A percentile compares a stretch with the other conserved stretches of the same genome.
phyloP scores from a whole-genome alignment of 2,797 vertebrate genomes.

The Sebastes steindachneri region DNA sequence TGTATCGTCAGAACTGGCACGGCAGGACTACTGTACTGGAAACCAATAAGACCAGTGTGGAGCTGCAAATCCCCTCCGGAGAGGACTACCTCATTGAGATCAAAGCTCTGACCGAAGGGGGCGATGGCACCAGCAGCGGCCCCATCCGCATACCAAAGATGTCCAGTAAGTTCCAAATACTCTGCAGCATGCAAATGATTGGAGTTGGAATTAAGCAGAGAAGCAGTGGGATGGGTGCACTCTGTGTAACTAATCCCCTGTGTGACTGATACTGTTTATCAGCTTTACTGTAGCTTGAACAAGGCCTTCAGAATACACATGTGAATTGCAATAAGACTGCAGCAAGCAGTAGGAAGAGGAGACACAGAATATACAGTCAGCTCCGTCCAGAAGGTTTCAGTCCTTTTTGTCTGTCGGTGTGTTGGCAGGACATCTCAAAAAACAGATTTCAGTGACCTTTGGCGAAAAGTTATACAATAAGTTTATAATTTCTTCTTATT shows the following conservation, averaged over 20 bases:
- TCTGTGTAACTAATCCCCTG: constrained; percentile 51
- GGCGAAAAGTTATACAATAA: neutral
- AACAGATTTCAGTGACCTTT: neutral
- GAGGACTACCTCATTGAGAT: constrained; percentile 92
- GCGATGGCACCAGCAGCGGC: constrained; percentile 90
- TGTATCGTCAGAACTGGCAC: constrained; percentile 90
- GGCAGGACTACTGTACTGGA: constrained; percentile 85
- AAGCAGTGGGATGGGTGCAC: constrained; percentile 30
- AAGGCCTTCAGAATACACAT: constrained; percentile 25
- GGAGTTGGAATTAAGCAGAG: constrained; percentile 34
- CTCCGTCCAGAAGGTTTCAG: neutral
- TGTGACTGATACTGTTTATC: constrained; percentile 57
- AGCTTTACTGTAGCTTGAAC: constrained; percentile 32
- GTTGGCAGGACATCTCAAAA: neutral
- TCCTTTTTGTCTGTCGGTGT: neutral
- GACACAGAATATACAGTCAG: neutral
- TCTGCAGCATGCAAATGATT: constrained; percentile 38
- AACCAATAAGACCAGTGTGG: constrained; percentile 90
- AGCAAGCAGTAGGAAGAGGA: neutral
- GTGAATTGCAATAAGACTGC: constrained; percentile 8
- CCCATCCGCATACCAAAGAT: constrained; percentile 92
- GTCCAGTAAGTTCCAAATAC: constrained; percentile 84
- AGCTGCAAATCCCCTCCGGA: constrained; percentile 87
- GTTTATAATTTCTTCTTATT: neutral
- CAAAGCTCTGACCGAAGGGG: constrained; percentile 88